Conservation (phyloP, 30 jellyfish, hydroid and myxozoan species). For the Aurelia sp. region DNA sequence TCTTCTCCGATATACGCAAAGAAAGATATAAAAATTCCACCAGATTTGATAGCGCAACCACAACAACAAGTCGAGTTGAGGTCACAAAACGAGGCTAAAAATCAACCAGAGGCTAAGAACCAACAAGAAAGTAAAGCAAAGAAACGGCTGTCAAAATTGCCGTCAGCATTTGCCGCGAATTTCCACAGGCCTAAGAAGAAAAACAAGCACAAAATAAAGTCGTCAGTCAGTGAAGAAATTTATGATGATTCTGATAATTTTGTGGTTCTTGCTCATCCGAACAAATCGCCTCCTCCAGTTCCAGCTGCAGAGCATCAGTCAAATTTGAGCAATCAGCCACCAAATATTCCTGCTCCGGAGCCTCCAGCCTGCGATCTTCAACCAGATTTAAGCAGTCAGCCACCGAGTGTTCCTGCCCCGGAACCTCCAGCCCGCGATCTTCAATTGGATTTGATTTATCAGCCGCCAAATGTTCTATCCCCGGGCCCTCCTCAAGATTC, state of each 20-base stretch:
- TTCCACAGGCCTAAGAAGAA: slow-evolving; percentile 40
- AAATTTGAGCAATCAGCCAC: no score
- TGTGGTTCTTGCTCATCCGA: not conserved
- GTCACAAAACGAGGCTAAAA: not conserved
- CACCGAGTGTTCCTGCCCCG: no score
- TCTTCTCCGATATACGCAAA: slow-evolving; percentile 9
- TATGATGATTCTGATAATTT: slow-evolving; percentile 35
- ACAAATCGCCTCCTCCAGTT: slow-evolving; percentile 10
- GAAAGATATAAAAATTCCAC: not conserved
- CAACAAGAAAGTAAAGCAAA: slow-evolving; percentile 11
- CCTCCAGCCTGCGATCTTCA: no score
- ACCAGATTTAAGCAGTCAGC: no score
- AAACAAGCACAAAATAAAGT: slow-evolving; percentile 11
- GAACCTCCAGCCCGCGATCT: no score
- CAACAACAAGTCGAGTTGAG: no score
- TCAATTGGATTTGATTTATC: no score
- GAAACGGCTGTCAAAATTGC: slow-evolving; percentile 27
- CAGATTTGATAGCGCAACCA: no score
- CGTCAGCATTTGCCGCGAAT: slow-evolving; percentile 27
- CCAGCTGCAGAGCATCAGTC: not conserved
- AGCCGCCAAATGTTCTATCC: no score
- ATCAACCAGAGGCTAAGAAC: slow-evolving; percentile 3
- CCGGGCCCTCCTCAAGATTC: no score
- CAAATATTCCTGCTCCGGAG: no score
- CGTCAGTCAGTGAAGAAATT: slow-evolving; percentile 15